Conservation (phyloP, 2,113 vertebrate genomes). For the Spizaetus ornatus region DNA sequence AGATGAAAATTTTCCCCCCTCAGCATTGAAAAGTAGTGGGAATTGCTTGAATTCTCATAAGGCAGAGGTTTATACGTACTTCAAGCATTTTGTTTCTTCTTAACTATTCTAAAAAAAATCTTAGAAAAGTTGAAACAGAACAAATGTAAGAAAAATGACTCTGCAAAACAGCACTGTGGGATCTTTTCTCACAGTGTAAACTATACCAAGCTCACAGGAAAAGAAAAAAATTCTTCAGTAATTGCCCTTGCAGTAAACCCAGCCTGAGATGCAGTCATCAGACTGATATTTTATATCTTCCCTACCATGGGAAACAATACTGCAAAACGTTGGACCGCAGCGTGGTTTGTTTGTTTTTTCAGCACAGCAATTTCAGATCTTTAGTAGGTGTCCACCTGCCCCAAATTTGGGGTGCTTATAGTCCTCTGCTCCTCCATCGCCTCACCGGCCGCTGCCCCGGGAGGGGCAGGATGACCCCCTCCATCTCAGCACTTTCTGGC, state of each 20-base stretch:
- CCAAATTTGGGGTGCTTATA: fast-evolving
- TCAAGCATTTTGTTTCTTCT: background rate
- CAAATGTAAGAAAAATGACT: background rate
- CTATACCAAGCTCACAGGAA: background rate
- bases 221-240: background rate
- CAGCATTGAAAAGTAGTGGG: background rate
- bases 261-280: background rate
- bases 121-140: background rate
- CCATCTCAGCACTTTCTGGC: fast-evolving
- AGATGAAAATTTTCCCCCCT: background rate
- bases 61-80: background rate
- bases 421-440: background rate
- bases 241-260: background rate
- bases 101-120: background rate
- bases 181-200: background rate
- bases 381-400: background rate
- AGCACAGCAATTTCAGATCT: background rate
- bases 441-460: background rate
- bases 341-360: background rate
- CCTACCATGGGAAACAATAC: background rate
- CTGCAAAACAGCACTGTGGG: background rate
- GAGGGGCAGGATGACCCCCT: background rate
- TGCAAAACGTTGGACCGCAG: background rate
- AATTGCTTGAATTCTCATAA: background rate
- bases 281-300: background rate